Evolutionary conservation across 2,113 vertebrate species (phyloP), one percentile per base, ranked within the genome.

Genomic region (Aegithalos caudatus): DNA sequence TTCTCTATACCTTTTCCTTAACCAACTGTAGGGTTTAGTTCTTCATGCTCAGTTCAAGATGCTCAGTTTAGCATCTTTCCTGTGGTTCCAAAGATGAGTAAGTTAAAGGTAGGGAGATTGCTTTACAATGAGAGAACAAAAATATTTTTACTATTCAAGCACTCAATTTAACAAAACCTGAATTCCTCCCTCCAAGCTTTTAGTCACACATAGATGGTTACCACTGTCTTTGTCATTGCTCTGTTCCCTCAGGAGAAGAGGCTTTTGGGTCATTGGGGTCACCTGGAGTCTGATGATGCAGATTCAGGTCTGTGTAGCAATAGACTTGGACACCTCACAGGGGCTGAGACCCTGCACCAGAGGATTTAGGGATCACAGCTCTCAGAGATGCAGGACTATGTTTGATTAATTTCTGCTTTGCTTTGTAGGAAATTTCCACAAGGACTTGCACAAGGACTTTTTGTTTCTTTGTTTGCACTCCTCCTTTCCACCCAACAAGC

Each of bases 341-440:
- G 11, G 24, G 24, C 28, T 62, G 67, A 35, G 16, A 31, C 40
- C 9, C 38, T 48, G 18, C 33, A 85, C 11, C 12, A 28, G 10
- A 13, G 12, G 3, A 67, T 44, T 74, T 67, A 64, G 18, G 35
- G 27, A 71, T 33, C 38, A 33, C 23, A 58, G 0, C 6, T 66
- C 5, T 66, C 28, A 65, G 61, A 71, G 44, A 7, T 51, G 10
- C 22, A 79, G 51, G 61, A 54, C 13, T 50, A 4, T 33, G 7
- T 22, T 48, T 6, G 9, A 67, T 58, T 78, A 27, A 3, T 44
- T 79, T 40, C n/a, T 76, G 15, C 15, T 78, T 27, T 81, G 23
- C 40, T 92, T 74, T 60, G 37, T 17, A 84, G 77, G 84, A 91
- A 84, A 69, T 80, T 87, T 95, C 83, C 89, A 64, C 69, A 67